Percentiles rank a stretch among this genome's conserved stretches.
These are phyloP conservation scores for Neoniphon sammara DNA, from an alignment of 2,797 vertebrate species.

Conservation along the genomic window DNA sequence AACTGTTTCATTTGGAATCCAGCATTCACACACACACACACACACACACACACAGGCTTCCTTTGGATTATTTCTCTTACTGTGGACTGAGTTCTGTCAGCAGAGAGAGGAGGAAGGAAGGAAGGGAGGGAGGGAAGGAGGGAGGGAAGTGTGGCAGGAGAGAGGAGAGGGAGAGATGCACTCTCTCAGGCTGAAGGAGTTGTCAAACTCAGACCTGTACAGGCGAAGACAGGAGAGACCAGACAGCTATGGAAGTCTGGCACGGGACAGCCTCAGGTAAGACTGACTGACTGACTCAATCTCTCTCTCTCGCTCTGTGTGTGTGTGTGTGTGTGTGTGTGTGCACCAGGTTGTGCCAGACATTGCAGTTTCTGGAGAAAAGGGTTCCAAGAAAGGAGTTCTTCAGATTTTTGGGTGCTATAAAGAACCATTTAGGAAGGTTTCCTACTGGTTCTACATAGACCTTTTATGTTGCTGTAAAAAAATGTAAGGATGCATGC, in stretches of 20 bases:
- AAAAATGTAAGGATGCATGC: too few species aligned
- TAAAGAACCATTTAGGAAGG: too few species aligned
- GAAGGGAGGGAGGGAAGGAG: conserved; percentile 41
- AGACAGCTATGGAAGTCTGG: conserved; percentile 79
- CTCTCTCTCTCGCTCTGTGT: neutral
- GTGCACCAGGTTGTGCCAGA: neutral
- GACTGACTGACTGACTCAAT: neutral
- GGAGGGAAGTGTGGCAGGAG: conserved; percentile 13
- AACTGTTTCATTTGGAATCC: conserved; percentile 30
- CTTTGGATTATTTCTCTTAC: neutral
- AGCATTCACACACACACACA: conserved; percentile 9
- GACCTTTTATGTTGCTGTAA: too few species aligned
- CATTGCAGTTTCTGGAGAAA: neutral
- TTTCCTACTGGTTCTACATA: too few species aligned
- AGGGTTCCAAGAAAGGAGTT: neutral
- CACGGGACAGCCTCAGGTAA: conserved; percentile 87
- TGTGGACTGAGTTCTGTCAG: conserved; percentile 27
- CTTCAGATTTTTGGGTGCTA: too few species aligned
- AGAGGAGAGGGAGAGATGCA: conserved; percentile 83
- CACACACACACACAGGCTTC: conserved; percentile 5
- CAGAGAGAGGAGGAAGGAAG: conserved; percentile 38
- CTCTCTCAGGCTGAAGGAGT: conserved; percentile 91
- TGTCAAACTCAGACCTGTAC: conserved; percentile 94
- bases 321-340: neutral
- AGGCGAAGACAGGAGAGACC: conserved; percentile 90